These are phyloP conservation scores for Actinemys pallida DNA, from an alignment of 2,113 vertebrate genomes.

Conservation along the genomic window DNA sequence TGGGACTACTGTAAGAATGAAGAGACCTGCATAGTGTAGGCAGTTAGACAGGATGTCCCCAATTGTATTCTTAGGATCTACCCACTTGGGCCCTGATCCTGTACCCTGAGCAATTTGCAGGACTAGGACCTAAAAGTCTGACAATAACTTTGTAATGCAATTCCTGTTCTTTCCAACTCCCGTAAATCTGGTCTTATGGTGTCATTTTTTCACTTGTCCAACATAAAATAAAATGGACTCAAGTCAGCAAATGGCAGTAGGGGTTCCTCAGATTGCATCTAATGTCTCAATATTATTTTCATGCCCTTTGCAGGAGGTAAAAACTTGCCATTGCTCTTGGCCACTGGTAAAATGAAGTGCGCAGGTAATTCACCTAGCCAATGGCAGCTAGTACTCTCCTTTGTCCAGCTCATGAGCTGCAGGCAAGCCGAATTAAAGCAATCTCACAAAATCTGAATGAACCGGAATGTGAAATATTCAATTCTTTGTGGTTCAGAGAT, in stretches of 20 bases:
- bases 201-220: too few relatives aligned
- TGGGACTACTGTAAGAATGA: neutral
- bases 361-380: too few relatives aligned
- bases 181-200: neutral
- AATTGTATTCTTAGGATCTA: neutral
- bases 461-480: neutral
- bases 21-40: neutral
- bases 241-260: neutral
- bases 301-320: neutral
- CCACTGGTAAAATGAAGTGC: too few relatives aligned
- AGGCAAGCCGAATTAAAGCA: too few relatives aligned
- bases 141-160: too few relatives aligned
- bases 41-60: neutral
- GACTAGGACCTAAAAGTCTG: too few relatives aligned
- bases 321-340: neutral
- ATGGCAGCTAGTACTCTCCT: too few relatives aligned
- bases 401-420: neutral
- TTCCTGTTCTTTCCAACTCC: neutral
- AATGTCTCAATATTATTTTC: neutral
- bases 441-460: neutral
- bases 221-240: neutral
- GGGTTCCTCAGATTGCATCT: neutral
- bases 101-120: neutral
- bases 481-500: neutral
- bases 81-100: neutral